phyloP scores from a whole-genome alignment of 2,113 vertebrate species.

The Lamprotornis superbus region DNA sequence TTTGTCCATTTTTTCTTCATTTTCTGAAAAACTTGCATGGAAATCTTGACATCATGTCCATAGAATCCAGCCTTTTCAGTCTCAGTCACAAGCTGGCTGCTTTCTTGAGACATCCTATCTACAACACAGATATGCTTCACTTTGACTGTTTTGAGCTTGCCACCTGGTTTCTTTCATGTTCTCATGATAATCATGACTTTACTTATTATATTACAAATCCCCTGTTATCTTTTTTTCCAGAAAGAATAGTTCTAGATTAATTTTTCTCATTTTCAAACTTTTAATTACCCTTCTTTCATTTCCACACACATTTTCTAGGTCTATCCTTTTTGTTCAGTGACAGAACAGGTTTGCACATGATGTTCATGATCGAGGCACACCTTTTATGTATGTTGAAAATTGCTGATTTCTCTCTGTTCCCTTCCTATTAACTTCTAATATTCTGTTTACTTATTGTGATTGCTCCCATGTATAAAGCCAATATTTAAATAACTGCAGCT shows the following conservation, averaged over 20 bases:
- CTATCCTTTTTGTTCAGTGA: background rate
- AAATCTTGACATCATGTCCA: background rate
- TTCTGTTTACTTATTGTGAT: background rate
- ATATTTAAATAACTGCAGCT: background rate
- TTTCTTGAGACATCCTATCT: background rate
- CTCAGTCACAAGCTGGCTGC: background rate
- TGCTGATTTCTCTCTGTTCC: background rate
- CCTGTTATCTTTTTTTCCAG: background rate
- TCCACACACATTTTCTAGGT: background rate
- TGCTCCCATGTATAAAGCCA: background rate
- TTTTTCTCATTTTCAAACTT: background rate
- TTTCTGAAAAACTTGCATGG: background rate
- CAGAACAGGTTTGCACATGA: slow-evolving; percentile 39
- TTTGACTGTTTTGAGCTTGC: background rate
- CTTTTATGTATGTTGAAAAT: background rate
- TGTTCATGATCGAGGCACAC: background rate
- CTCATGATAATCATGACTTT: background rate
- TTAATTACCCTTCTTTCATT: background rate
- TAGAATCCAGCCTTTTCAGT: background rate
- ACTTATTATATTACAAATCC: background rate
- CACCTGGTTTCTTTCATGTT: background rate
- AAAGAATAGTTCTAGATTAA: background rate
- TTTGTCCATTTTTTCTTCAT: background rate
- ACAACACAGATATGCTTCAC: background rate
- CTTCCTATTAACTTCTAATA: background rate